phyloP scores from a whole-genome alignment of 2,113 vertebrate species.

The Chaetura pelagica region DNA sequence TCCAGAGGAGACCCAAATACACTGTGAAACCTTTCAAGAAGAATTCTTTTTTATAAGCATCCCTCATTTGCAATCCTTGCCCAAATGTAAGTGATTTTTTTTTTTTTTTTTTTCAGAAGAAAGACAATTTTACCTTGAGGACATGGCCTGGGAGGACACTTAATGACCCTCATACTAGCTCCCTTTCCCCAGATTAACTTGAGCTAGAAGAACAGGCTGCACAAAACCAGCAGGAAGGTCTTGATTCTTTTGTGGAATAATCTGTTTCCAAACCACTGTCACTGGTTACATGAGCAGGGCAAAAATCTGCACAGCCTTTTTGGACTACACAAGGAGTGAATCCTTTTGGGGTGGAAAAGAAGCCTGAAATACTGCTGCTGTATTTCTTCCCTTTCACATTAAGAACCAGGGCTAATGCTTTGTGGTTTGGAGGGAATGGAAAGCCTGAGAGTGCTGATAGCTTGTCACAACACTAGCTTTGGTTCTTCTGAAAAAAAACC shows the following conservation, averaged over 20 bases:
- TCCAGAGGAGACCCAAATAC: not conserved
- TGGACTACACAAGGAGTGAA: not conserved
- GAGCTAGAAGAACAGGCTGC: not conserved
- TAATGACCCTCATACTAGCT: not conserved
- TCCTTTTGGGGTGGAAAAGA: not conserved
- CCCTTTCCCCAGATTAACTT: not conserved
- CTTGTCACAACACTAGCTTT: not conserved
- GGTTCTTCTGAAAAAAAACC: not conserved
- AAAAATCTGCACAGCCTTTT: not conserved
- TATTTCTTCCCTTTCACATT: not conserved
- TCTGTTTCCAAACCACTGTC: not conserved
- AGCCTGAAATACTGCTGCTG: not conserved
- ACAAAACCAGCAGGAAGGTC: not conserved
- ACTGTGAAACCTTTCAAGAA: not conserved
- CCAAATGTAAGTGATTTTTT: not conserved
- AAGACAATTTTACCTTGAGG: not conserved
- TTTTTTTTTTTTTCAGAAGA: not conserved
- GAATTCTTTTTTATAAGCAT: not conserved
- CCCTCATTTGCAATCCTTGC: rapidly evolving
- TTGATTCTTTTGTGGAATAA: not conserved
- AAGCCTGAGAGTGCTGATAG: not conserved
- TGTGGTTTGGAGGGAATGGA: not conserved
- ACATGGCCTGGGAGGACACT: not conserved
- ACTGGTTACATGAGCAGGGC: not conserved
- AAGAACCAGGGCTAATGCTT: not conserved